These are phyloP conservation scores for Pocillopora grandis DNA, from an alignment of 92 coral and sea anemone species.

Conservation along the genomic window DNA sequence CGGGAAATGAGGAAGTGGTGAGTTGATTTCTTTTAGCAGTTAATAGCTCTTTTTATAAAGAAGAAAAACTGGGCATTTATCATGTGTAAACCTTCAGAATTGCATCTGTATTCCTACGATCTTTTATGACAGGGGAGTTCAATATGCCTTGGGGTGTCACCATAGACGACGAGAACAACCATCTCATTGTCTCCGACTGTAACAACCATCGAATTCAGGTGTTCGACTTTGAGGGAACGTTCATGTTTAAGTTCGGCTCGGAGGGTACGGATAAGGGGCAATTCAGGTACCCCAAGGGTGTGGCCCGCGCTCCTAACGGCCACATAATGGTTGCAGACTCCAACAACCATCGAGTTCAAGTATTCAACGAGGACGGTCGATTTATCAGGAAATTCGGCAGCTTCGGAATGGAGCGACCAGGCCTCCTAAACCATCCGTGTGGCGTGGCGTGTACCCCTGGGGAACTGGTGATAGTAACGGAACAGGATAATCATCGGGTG, in stretches of 20 bases:
- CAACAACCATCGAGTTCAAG: slow-evolving; percentile 85
- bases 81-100: too few species aligned
- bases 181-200: slow-evolving; percentile 83
- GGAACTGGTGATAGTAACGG: slow-evolving; percentile 85
- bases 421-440: slow-evolving; percentile 88
- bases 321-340: slow-evolving; percentile 94
- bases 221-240: slow-evolving; percentile 86
- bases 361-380: slow-evolving; percentile 96
- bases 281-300: slow-evolving; percentile 85
- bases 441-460: slow-evolving; percentile 86
- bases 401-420: slow-evolving; percentile 69
- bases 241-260: slow-evolving; percentile 87
- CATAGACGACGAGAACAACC: slow-evolving; percentile 84
- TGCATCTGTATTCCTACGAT: too few species aligned
- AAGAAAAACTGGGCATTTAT: too few species aligned
- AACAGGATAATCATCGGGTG: slow-evolving; percentile 90
- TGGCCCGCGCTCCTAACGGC: slow-evolving; percentile 76
- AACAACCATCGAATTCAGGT: slow-evolving; percentile 96
- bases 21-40: too few species aligned
- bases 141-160: slow-evolving; percentile 94
- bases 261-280: slow-evolving; percentile 91
- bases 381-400: slow-evolving; percentile 82
- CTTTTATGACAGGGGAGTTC: slow-evolving; percentile 59
- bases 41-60: too few species aligned
- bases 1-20: too few species aligned